Conservation (phyloP, 1,140 invertebrate species). For the silkworm (Bombyx mori) region ASM3026992v2 NC_085107.1:10909001-10909500, state of each 20-base stretch:
- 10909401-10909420: slow-evolving; percentile 57
- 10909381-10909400: slow-evolving; percentile 36
- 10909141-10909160: too few relatives aligned
- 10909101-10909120: background rate
- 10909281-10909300: too few relatives aligned
- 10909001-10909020: slow-evolving; percentile 43
- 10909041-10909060: too few relatives aligned
- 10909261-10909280: too few relatives aligned
- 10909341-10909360: background rate
- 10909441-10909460: slow-evolving; percentile 82
- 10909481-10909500: slow-evolving; percentile 85
- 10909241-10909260: too few relatives aligned
- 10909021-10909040: slow-evolving; percentile 1
- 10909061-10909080: too few relatives aligned
- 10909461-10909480: slow-evolving; percentile 81
- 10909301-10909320: too few relatives aligned
- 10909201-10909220: too few relatives aligned
- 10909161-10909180: too few relatives aligned
- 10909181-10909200: too few relatives aligned
- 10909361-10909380: slow-evolving; percentile 12
- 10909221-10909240: too few relatives aligned
- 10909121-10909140: background rate
- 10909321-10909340: too few relatives aligned
- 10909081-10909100: background rate
- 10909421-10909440: slow-evolving; percentile 77